Percentiles rank a stretch among this genome's conserved stretches.
Evolutionary conservation across 2,888 invertebrate genomes (phyloP).

Genomic region (Heteromyza rotundicornis): DNA sequence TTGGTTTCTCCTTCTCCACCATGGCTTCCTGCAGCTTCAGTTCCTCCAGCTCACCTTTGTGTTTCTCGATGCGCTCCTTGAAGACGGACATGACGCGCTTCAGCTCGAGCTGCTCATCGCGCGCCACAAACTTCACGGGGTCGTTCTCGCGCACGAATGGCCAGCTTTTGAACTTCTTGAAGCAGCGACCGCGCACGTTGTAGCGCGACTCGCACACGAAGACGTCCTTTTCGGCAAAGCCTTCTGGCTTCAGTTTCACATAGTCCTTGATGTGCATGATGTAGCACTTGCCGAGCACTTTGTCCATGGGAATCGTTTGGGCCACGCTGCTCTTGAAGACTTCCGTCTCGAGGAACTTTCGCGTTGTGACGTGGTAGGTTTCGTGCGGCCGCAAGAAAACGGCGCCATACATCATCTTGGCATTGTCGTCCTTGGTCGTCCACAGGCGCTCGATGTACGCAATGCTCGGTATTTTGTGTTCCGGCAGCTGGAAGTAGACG

Average conservation of each 20-base stretch:
- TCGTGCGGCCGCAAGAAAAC: constrained; percentile 92
- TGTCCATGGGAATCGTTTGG: constrained; percentile 82
- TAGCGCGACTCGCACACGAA: constrained; percentile 98
- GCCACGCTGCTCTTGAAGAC: constrained; percentile 94
- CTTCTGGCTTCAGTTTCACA: constrained; percentile 86
- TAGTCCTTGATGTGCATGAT: constrained; percentile 96
- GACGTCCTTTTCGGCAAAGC: constrained; percentile 89
- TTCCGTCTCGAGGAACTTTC: constrained; percentile 93
- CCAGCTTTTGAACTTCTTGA: constrained; percentile 92
- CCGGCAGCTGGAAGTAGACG: constrained; percentile 79
- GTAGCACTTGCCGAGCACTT: constrained; percentile 86
- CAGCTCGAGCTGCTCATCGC: constrained; percentile 80
- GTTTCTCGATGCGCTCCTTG: constrained; percentile 87
- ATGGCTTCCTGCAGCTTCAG: constrained; percentile 82
- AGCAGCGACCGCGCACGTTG: constrained; percentile 81
- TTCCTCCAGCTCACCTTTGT: constrained; percentile 86
- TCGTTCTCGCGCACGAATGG: constrained; percentile 67
- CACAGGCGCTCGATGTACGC: constrained; percentile 88
- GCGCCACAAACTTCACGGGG: constrained; percentile 69
- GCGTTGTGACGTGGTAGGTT: constrained; percentile 92
- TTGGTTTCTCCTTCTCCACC: constrained; percentile 87
- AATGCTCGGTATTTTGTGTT: constrained; percentile 72
- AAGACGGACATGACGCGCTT: constrained; percentile 92
- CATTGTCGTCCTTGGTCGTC: constrained; percentile 79
- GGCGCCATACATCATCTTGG: constrained; percentile 90